Conservation (phyloP, 2,888 invertebrate genomes). For the Aplocera efformata region DNA sequence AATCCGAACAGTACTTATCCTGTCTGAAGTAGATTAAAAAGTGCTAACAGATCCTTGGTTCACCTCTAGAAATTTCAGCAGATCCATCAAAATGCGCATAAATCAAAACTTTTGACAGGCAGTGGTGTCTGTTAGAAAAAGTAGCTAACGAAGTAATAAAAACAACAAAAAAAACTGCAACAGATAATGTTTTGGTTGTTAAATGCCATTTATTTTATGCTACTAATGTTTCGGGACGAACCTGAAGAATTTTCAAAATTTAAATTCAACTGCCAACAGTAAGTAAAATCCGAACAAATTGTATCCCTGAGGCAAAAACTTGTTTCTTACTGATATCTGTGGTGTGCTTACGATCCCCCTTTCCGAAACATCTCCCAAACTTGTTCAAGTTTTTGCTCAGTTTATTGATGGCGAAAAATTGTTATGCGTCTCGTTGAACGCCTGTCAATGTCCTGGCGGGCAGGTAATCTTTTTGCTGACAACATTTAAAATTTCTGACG, state of each 20-base stretch:
- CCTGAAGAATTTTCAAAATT: no score
- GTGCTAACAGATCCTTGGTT: conserved; percentile 43
- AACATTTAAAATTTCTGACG: conserved; percentile 16
- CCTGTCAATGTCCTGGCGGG: conserved; percentile 7
- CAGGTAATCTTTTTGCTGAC: conserved; percentile 21
- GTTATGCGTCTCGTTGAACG: conserved; percentile 27
- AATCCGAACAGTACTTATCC: conserved; percentile 21
- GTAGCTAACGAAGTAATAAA: no score
- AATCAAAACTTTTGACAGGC: conserved; percentile 59
- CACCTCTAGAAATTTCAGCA: conserved; percentile 39
- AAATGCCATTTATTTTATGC: no score
- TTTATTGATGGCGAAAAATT: conserved; percentile 34
- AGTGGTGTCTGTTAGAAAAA: conserved; percentile 34
- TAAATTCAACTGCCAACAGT: no score
- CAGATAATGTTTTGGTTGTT: no score
- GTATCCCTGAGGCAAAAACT: no score
- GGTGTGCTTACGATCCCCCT: conserved; percentile 39
- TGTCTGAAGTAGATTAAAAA: conserved; percentile 42
- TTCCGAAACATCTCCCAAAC: conserved; percentile 31
- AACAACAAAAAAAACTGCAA: no score
- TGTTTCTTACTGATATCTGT: no score
- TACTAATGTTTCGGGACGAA: no score
- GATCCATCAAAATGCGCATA: conserved; percentile 62
- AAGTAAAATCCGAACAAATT: no score
- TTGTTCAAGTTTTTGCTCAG: conserved; percentile 41